Evolutionary conservation across 2,797 vertebrate species (phyloP), one percentile per base, ranked within the genome.

Genomic region (Sarcophilus harrisii): DNA sequence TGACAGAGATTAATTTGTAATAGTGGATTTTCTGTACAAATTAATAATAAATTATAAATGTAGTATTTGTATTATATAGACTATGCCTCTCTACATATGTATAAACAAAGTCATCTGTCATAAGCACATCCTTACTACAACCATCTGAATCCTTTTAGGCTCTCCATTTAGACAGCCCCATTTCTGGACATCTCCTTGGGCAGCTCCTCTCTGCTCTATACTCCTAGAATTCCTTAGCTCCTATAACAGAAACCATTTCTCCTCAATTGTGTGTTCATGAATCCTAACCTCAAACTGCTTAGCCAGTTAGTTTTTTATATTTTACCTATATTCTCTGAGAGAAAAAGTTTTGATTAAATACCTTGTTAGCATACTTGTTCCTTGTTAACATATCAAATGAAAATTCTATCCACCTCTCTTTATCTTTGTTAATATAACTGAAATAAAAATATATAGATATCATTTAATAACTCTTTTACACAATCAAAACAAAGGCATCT

Each of bases 401-500:
- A 30, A 32, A 62, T 62, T 18, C 90, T n/a, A 18, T 2, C 28
- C 21, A 28, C 10, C 0, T 1, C 6, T 3, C 52, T 73, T 92
- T 52, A 13, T 0, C 0, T 0, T 1, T 60, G 59, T 49, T 16
- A 54, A 57, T 54, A 92, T 9, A 91, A 57, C 13, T 93, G 13
- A 0, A 58, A 81, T 91, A 91, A 29, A 62, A 21, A 52, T 18
- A 81, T 81, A 14, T 1, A 94, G 93, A 16, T n/a, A 32, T 92
- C 92, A 0, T 49, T 18, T 24, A 92, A 94, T 52, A 0, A 27
- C 6, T 21, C 52, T 57, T 87, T 87, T 0, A 55, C 0, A 52
- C 18, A n/a, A 73, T 14, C 62, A 16, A 73, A 87, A 90, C 93
- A 57, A 96, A 92, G 90, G 38, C 32, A 92, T 60, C 38, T 95